phyloP scores from a whole-genome alignment of 2,113 vertebrate species.

The Rhea americana region DNA sequence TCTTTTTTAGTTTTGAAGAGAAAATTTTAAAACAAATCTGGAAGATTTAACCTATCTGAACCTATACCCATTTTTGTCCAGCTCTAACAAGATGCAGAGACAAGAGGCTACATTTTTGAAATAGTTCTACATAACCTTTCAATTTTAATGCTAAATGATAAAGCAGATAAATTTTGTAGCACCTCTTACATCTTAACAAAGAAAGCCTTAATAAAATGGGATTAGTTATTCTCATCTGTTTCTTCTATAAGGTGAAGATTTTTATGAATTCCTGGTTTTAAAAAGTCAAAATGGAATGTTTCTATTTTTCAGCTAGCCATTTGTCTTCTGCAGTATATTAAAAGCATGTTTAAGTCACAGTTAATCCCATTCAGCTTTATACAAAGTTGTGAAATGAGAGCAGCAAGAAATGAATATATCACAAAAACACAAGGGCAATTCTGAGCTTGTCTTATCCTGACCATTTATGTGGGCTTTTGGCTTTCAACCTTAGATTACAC shows the following conservation, averaged over 20 bases:
- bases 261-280: conserved; percentile 4
- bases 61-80: not conserved
- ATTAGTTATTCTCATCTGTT: conserved; percentile 19
- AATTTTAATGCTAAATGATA: not conserved
- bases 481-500: not conserved
- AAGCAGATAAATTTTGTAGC: conserved; percentile 34
- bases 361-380: conserved; percentile 4
- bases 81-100: conserved; percentile 27
- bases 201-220: conserved; percentile 53
- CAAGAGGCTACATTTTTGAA: not conserved
- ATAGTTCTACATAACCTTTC: not conserved
- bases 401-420: not conserved
- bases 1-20: not conserved
- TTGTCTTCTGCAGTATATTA: conserved; percentile 24
- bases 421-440: conserved; percentile 3
- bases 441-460: conserved; percentile 55
- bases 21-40: not conserved
- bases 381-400: not conserved
- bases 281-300: conserved; percentile 1
- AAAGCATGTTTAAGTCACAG: not conserved
- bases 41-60: not conserved
- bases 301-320: not conserved
- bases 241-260: conserved; percentile 2
- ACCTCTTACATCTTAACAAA: conserved; percentile 50
- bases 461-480: not conserved